These are phyloP conservation scores for Pangasianodon hypophthalmus DNA, from an alignment of 2,113 vertebrate species.

Conservation along the genomic window DNA sequence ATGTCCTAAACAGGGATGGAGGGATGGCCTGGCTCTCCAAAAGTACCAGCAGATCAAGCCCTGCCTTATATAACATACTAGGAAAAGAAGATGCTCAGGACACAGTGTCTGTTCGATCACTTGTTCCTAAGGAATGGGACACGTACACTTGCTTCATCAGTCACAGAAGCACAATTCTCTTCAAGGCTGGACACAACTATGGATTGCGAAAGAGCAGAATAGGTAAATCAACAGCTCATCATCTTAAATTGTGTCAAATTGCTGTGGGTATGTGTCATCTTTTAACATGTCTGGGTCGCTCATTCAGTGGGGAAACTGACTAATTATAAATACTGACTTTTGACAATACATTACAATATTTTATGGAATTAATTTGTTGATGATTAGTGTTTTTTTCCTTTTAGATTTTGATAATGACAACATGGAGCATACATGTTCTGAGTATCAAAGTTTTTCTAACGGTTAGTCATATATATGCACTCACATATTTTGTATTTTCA, in stretches of 20 bases:
- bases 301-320: not conserved
- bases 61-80: constrained; percentile 48
- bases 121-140: constrained; percentile 67
- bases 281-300: not conserved
- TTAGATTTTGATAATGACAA: constrained; percentile 50
- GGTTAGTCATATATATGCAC: constrained; percentile 38
- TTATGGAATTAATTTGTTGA: not conserved
- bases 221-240: constrained; percentile 24
- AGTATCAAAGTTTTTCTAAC: constrained; percentile 39
- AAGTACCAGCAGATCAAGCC: constrained; percentile 13
- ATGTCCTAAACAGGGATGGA: constrained; percentile 67
- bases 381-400: not conserved
- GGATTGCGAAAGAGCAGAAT: constrained; percentile 52
- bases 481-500: not conserved
- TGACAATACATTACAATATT: not conserved
- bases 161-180: constrained; percentile 54
- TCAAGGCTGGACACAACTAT: constrained; percentile 44
- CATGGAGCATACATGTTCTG: constrained; percentile 41
- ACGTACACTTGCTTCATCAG: constrained; percentile 71
- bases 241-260: not conserved
- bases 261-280: not conserved
- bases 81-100: constrained; percentile 51
- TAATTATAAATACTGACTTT: not conserved
- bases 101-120: constrained; percentile 60
- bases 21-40: constrained; percentile 68